A percentile compares a stretch with the other conserved stretches of the same genome.
phyloP scores from a whole-genome alignment of 2,888 invertebrate species.

The Dasypolia templi region DNA sequence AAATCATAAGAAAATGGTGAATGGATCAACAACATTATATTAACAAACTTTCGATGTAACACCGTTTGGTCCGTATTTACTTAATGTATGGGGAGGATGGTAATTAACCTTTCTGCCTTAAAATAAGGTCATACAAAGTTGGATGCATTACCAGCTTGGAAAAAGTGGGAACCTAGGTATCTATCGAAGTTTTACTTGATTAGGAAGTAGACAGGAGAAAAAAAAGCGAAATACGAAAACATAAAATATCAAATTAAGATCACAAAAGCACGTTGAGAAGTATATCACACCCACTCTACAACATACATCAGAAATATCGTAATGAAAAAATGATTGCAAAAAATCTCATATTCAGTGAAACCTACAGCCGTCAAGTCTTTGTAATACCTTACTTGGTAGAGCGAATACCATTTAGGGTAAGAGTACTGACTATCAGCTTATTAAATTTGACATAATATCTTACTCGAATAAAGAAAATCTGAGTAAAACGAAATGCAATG shows the following conservation, averaged over 20 bases:
- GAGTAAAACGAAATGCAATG: background rate
- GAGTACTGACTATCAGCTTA: background rate
- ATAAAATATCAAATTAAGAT: background rate
- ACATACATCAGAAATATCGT: slow-evolving; percentile 29
- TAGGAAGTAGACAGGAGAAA: no score
- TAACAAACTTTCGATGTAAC: background rate
- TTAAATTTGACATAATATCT: background rate
- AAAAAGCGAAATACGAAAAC: background rate
- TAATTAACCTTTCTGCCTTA: slow-evolving; percentile 11
- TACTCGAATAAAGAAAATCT: background rate
- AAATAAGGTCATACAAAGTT: background rate
- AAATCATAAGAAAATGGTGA: no score
- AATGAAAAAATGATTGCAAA: slow-evolving; percentile 27
- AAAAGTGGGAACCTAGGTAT: background rate
- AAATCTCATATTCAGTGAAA: slow-evolving; percentile 51
- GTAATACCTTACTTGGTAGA: slow-evolving; percentile 17
- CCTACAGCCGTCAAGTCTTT: slow-evolving; percentile 45
- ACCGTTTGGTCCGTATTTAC: background rate
- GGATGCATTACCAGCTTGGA: background rate
- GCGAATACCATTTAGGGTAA: slow-evolving; percentile 33
- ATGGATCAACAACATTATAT: background rate
- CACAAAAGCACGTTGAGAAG: background rate
- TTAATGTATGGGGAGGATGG: background rate
- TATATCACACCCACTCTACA: slow-evolving; percentile 16
- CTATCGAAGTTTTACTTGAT: background rate